Base-by-base conservation (phyloP, 2,888 invertebrate species). In the Papilio gigon region DNA sequence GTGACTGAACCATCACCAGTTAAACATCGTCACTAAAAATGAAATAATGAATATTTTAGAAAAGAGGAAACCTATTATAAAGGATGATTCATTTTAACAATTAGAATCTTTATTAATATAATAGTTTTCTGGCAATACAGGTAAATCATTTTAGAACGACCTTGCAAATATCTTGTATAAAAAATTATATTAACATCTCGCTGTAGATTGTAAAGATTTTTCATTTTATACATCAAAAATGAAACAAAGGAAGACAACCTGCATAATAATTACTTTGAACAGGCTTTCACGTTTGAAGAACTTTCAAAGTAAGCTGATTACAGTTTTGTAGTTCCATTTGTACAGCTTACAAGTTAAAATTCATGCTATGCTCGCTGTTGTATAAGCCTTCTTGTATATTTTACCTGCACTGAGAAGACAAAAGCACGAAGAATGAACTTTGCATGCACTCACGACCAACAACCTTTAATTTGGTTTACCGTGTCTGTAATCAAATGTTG, bases 311-410 rank as follows among this genome's bases (percentile, higher is more conserved):
- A 53, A 53, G 53, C 53, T 27, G 53, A 53, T 53, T 53, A 53
- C 53, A 53, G 53, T 53, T 53, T 53, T 53, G 27, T n/a, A 53
- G 27, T 27, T 53, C 11, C 50, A n/a, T 53, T 53, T 53, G 53
- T 27, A 14, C 14, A 12, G 47, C 53, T 30, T 50, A 68, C 25
- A 58, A 53, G 14, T 53, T 22, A 27, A 53, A 27, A 53, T 53
- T 53, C n/a, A 53, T n/a, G 27, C 6, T 53, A n/a, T 8, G 53
- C 53, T n/a, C 14, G 27, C 14, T 22, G n/a, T 50, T 27, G 25
- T 50, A 22, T 44, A 50, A 50, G 50, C 50, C 25, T 8, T 50
- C 2, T n/a, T 53, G n/a, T 27, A 27, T n/a, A 27, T 8, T 50
- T 27, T 40, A 40, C n/a, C 12, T n/a, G 20, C 44, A 44, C 2